Percentiles rank a stretch among this genome's conserved stretches.
phyloP scores from a whole-genome alignment of 2,797 vertebrate species.

The Acrossocheilus fasciatus region DNA sequence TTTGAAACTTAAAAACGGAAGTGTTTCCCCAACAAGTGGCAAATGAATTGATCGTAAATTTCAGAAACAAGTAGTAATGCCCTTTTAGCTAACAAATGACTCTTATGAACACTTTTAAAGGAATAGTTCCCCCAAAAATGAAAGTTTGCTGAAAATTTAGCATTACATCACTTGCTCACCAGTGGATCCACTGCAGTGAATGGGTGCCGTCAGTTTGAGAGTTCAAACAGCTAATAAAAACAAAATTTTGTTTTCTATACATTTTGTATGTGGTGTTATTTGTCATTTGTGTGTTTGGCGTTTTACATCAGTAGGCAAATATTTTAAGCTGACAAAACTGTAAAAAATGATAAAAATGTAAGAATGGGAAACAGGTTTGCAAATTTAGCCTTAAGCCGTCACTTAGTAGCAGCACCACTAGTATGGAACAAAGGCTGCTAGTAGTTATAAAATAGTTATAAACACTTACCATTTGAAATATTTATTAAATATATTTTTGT shows the following conservation, averaged over 20 bases:
- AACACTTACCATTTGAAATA: neutral
- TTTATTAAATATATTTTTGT: neutral
- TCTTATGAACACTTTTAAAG: neutral
- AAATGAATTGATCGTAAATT: neutral
- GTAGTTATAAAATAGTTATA: neutral
- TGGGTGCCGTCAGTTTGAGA: neutral
- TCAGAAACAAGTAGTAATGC: neutral
- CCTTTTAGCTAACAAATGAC: neutral
- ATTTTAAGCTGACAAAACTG: neutral
- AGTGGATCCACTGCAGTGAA: neutral
- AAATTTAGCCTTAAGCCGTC: neutral
- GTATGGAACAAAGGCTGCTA: neutral
- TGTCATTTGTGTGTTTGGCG: neutral
- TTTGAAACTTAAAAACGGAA: neutral
- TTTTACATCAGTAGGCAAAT: neutral
- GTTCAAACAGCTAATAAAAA: neutral
- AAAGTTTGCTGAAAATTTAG: neutral
- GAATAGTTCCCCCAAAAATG: neutral
- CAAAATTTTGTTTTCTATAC: neutral
- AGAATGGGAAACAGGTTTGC: neutral
- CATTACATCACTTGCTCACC: neutral
- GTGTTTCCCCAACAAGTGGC: neutral
- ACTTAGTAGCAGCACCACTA: neutral
- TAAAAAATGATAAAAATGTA: neutral
- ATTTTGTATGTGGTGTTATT: neutral